Conservation (phyloP, 2,888 invertebrate species). For the Leptopterna dolabrata region DNA sequence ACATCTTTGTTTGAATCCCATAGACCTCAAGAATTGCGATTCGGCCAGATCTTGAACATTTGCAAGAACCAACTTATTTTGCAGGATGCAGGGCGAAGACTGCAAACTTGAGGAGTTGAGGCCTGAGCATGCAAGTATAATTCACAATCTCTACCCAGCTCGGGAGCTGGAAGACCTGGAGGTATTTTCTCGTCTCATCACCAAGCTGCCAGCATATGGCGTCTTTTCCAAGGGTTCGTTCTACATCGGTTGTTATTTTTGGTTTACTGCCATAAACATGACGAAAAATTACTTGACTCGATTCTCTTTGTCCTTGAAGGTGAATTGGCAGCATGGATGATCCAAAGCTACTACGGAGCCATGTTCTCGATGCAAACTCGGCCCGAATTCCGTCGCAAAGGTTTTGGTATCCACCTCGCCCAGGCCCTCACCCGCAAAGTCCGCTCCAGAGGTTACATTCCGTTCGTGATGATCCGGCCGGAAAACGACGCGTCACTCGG, state of each 20-base stretch:
- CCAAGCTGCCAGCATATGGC: constrained; percentile 82
- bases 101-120: constrained; percentile 81
- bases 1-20: too few relatives aligned
- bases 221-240: constrained; percentile 73
- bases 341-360: constrained; percentile 89
- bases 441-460: constrained; percentile 76
- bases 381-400: constrained; percentile 79
- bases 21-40: too few relatives aligned
- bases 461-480: constrained; percentile 87
- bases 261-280: too few relatives aligned
- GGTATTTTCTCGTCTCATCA: constrained; percentile 83
- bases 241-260: too few relatives aligned
- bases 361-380: constrained; percentile 93
- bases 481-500: constrained; percentile 88
- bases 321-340: constrained; percentile 89
- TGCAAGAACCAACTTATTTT: constrained; percentile 63
- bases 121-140: constrained; percentile 82
- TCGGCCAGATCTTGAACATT: too few relatives aligned
- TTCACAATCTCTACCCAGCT: constrained; percentile 88
- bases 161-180: constrained; percentile 89
- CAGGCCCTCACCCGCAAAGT: constrained; percentile 73
- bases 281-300: too few relatives aligned
- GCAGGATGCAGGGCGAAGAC: constrained; percentile 71
- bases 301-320: constrained; percentile 67
- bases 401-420: constrained; percentile 79